Conservation (phyloP, 2,797 vertebrate species). For the Chlorospingus flavigularis region DNA sequence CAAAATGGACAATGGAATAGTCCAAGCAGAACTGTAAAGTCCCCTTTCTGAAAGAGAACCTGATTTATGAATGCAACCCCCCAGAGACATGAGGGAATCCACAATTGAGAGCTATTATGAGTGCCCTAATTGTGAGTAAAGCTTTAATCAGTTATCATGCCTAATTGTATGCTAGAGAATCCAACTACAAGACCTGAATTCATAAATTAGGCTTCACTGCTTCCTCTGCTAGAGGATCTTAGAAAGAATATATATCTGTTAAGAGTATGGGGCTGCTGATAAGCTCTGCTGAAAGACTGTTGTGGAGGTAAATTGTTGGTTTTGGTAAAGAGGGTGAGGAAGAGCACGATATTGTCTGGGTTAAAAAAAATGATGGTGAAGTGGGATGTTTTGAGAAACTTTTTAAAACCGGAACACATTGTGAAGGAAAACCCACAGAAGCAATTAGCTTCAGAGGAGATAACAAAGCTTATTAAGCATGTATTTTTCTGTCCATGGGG, state of each 20-base stretch:
- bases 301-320: background rate
- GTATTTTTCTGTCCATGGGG: slow-evolving; percentile 7
- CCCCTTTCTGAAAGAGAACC: background rate
- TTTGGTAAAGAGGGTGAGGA: background rate
- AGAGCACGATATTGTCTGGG: background rate
- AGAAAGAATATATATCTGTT: background rate
- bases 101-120: background rate
- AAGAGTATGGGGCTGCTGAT: background rate
- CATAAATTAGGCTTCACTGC: background rate
- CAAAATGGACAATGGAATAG: background rate
- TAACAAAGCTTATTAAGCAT: slow-evolving; percentile 38
- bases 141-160: slow-evolving; percentile 8
- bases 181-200: slow-evolving; percentile 35
- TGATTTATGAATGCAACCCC: background rate
- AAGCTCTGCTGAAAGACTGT: background rate
- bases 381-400: background rate
- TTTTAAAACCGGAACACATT: background rate
- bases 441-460: slow-evolving; percentile 43
- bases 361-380: background rate
- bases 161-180: slow-evolving; percentile 21
- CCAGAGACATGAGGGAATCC: background rate
- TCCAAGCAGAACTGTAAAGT: background rate
- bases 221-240: background rate
- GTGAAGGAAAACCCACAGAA: background rate
- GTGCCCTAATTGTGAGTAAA: background rate